Percentiles rank a stretch among this genome's conserved stretches.
phyloP scores from a whole-genome alignment of 2,888 invertebrate genomes.

The Pseudanteris insignis region DNA sequence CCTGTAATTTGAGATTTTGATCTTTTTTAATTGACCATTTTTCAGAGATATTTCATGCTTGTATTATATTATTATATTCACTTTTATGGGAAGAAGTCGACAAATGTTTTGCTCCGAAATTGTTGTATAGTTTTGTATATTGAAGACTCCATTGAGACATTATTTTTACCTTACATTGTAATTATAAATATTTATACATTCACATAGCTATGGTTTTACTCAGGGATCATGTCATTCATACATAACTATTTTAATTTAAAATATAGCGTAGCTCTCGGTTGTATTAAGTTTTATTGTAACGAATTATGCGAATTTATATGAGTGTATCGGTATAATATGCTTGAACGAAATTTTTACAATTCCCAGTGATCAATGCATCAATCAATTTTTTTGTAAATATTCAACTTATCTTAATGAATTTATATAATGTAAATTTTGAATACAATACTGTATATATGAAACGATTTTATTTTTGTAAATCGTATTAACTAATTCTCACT shows the following conservation, averaged over 20 bases:
- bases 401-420: slow-evolving; percentile 22
- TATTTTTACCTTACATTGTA: neutral
- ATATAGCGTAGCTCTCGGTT: slow-evolving; percentile 4
- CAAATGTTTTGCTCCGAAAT: slow-evolving; percentile 11
- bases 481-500: too few relatives aligned
- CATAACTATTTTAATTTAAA: neutral
- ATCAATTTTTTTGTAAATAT: slow-evolving; percentile 35
- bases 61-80: too few relatives aligned
- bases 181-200: slow-evolving; percentile 15
- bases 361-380: slow-evolving; percentile 17
- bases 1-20: too few relatives aligned
- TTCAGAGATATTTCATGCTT: too few relatives aligned
- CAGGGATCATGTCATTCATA: slow-evolving; percentile 18
- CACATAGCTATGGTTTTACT: slow-evolving; percentile 9
- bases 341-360: slow-evolving; percentile 15
- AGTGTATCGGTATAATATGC: slow-evolving; percentile 8
- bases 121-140: slow-evolving; percentile 9
- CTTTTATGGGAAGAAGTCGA: too few relatives aligned
- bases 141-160: too few relatives aligned
- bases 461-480: slow-evolving; percentile 33
- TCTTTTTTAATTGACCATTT: too few relatives aligned
- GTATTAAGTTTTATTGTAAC: slow-evolving; percentile 23
- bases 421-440: slow-evolving; percentile 35
- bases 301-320: slow-evolving; percentile 16
- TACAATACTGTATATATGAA: slow-evolving; percentile 37